These are phyloP conservation scores for Poecilia picta DNA, from an alignment of 2,797 vertebrate species.

Conservation along the genomic window DNA sequence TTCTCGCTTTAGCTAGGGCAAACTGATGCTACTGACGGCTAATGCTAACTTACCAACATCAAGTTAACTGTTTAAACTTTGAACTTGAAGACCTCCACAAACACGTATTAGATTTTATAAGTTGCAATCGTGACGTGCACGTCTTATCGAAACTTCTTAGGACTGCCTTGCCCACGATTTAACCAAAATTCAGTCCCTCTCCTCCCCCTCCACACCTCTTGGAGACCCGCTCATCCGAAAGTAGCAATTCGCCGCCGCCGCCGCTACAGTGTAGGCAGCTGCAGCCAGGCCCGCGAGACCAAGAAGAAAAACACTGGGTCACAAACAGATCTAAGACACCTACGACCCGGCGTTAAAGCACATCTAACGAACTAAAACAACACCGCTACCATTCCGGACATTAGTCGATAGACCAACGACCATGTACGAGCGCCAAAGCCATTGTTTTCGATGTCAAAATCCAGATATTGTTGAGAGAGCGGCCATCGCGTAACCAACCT, in stretches of 20 bases:
- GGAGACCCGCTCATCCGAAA: slow-evolving; percentile 71
- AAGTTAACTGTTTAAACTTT: slow-evolving; percentile 45
- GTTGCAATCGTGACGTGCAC: background rate
- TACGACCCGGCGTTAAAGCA: slow-evolving; percentile 25
- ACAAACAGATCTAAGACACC: slow-evolving; percentile 42
- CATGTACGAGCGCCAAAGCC: slow-evolving; percentile 31
- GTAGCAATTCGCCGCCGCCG: slow-evolving; percentile 77
- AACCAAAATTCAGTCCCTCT: slow-evolving; percentile 33
- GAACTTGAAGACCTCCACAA: background rate
- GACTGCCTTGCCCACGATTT: slow-evolving; percentile 12
- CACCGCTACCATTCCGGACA: slow-evolving; percentile 72
- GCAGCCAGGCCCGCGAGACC: slow-evolving; percentile 73
- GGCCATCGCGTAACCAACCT: slow-evolving; percentile 86
- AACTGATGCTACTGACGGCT: slow-evolving; percentile 59
- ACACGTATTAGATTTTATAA: background rate
- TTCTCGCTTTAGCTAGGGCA: slow-evolving; percentile 54
- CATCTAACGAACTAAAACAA: slow-evolving; percentile 36
- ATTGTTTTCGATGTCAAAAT: slow-evolving; percentile 66
- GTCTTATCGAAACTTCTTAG: background rate
- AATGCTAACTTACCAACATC: slow-evolving; percentile 67
- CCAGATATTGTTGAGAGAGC: slow-evolving; percentile 76
- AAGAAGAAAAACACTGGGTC: slow-evolving; percentile 76
- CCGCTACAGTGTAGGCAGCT: slow-evolving; percentile 69
- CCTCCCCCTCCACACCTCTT: too few relatives aligned
- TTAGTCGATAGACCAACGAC: slow-evolving; percentile 16